phyloP scores from a whole-genome alignment of 2,113 vertebrate genomes.

The Pachycephala philippinensis region DNA sequence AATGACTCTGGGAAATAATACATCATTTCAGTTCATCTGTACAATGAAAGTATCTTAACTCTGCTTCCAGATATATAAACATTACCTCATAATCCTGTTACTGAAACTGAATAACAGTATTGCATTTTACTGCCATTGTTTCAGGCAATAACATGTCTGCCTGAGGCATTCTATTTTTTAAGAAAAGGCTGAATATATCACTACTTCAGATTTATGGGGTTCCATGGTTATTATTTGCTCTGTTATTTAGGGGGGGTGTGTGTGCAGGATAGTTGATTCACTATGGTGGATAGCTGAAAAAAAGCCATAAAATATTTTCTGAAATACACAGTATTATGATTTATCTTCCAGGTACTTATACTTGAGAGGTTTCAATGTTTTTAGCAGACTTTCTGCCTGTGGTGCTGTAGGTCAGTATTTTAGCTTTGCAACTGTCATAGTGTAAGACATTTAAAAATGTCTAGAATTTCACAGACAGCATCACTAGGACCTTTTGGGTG shows the following conservation, averaged over 20 bases:
- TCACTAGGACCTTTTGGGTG: not conserved
- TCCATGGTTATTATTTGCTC: not conserved
- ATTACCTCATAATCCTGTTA: not conserved
- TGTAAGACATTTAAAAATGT: not conserved
- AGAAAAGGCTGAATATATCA: not conserved
- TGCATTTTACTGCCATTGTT: not conserved
- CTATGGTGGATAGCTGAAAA: not conserved
- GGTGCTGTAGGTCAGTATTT: not conserved
- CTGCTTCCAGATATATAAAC: not conserved
- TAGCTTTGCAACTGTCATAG: not conserved
- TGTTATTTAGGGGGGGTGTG: fast-evolving
- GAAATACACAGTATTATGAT: not conserved
- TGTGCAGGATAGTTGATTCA: not conserved
- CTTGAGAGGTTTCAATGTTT: not conserved
- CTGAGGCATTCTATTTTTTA: not conserved
- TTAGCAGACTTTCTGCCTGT: not conserved
- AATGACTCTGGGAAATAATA: constrained; percentile 29
- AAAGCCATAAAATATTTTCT: not conserved
- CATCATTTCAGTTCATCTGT: constrained; percentile 18
- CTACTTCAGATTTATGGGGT: not conserved
- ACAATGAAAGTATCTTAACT: not conserved
- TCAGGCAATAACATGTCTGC: not conserved
- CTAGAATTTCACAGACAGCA: not conserved
- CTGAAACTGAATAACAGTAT: not conserved
- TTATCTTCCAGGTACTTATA: not conserved